Conservation (phyloP, 1,140 invertebrate species). For the Agraylea sexmaculata region DNA sequence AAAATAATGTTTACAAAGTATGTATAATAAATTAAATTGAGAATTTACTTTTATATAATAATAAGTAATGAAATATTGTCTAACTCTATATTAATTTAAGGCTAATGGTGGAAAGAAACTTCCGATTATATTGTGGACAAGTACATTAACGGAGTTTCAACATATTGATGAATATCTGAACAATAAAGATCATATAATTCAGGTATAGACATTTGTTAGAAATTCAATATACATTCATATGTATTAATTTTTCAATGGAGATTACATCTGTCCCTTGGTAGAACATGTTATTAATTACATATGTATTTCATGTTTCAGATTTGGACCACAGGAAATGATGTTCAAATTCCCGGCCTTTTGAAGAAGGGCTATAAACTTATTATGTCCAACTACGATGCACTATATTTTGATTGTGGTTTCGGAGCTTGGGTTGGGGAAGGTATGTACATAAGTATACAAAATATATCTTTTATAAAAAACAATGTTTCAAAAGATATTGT, state of each 20-base stretch:
- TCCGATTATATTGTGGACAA: slow-evolving; percentile 71
- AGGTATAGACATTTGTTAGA: slow-evolving; percentile 26
- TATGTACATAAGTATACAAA: slow-evolving; percentile 17
- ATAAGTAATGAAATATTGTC: slow-evolving; percentile 11
- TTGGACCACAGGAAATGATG: slow-evolving; percentile 57
- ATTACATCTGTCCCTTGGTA: too few relatives aligned
- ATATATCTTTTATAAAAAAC: slow-evolving; percentile 1
- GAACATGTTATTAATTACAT: too few relatives aligned
- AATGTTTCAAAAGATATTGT: slow-evolving; percentile 10
- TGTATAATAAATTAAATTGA: too few relatives aligned
- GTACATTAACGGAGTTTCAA: slow-evolving; percentile 54
- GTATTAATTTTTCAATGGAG: too few relatives aligned
- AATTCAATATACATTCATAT: too few relatives aligned
- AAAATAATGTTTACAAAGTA: slow-evolving; percentile 46
- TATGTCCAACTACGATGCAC: slow-evolving; percentile 72
- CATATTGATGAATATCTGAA: slow-evolving; percentile 55
- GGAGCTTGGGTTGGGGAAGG: slow-evolving; percentile 49
- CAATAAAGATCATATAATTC: slow-evolving; percentile 65
- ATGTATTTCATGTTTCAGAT: slow-evolving; percentile 49
- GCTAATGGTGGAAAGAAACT: slow-evolving; percentile 44
- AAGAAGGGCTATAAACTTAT: slow-evolving; percentile 61
- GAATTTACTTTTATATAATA: slow-evolving; percentile 10
- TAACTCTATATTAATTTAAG: slow-evolving; percentile 26
- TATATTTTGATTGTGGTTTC: slow-evolving; percentile 76
- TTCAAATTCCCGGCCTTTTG: slow-evolving; percentile 50